Evolutionary conservation across 1,140 invertebrate genomes (phyloP).

Genomic region (Pseudomyrmex concolor): DNA sequence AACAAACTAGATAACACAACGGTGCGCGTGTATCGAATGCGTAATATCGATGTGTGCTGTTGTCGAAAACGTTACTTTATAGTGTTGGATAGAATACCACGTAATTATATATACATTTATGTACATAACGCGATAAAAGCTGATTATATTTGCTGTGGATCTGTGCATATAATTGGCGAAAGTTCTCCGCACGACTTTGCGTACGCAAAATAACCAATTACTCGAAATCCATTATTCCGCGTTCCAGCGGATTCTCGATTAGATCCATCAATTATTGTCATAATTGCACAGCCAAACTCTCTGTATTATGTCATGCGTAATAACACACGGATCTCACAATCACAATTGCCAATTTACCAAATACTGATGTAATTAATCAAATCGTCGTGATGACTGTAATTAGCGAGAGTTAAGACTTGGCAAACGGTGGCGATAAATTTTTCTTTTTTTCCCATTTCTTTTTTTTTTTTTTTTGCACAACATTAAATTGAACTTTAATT

Average conservation of each 20-base stretch:
- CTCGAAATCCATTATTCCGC: constrained; percentile 1
- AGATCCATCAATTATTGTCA: constrained; percentile 44
- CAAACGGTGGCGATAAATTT: neutral
- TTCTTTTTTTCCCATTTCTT: no score
- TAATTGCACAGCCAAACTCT: constrained; percentile 40
- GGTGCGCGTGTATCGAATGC: neutral
- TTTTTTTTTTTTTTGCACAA: neutral
- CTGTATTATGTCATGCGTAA: constrained; percentile 16
- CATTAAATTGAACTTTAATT: constrained; percentile 48
- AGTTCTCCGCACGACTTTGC: neutral
- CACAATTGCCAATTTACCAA: constrained; percentile 27
- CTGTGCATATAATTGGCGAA: neutral
- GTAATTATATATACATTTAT: no score
- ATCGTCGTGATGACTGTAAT: constrained; percentile 25
- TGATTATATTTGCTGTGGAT: constrained; percentile 6
- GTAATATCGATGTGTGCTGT: neutral
- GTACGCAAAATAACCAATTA: constrained; percentile 25
- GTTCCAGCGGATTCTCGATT: constrained; percentile 35
- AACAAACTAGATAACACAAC: constrained; percentile 21
- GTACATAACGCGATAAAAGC: neutral
- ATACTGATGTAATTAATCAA: constrained; percentile 16
- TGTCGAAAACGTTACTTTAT: constrained; percentile 5
- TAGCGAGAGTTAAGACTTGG: neutral
- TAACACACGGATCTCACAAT: constrained; percentile 31
- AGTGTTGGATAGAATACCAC: neutral